These are phyloP conservation scores for Leptobrachium leishanense DNA, from an alignment of 2,113 vertebrate genomes.

Conservation along the genomic window DNA sequence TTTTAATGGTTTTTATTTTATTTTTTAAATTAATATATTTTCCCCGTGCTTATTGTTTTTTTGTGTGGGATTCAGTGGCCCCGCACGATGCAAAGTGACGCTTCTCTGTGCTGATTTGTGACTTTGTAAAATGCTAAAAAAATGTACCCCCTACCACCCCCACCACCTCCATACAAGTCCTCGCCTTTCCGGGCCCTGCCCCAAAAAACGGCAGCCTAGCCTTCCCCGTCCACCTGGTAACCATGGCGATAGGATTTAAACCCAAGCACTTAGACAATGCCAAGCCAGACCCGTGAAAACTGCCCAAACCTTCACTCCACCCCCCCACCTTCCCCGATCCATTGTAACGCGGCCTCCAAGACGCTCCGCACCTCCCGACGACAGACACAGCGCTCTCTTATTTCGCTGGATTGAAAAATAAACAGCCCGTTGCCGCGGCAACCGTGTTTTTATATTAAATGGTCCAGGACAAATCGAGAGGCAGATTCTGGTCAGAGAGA, in stretches of 20 bases:
- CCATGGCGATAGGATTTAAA: constrained; percentile 25
- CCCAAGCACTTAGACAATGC: constrained; percentile 30
- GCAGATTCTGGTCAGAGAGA: not conserved
- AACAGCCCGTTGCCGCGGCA: constrained; percentile 47
- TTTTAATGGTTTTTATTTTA: no score
- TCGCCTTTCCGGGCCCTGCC: no score
- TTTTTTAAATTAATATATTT: no score
- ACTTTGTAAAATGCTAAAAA: constrained; percentile 26
- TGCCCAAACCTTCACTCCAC: constrained; percentile 51
- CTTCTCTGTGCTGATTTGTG: not conserved
- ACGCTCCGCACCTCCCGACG: not conserved
- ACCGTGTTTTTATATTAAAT: not conserved
- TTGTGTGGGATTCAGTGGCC: constrained; percentile 11
- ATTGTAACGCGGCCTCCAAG: not conserved
- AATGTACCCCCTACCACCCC: not conserved
- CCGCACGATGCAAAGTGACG: constrained; percentile 1
- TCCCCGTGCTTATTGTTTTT: no score
- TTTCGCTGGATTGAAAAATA: constrained; percentile 36
- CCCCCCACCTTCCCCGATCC: constrained; percentile 37
- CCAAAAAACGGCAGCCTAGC: not conserved
- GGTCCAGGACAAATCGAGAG: not conserved
- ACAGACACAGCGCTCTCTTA: not conserved
- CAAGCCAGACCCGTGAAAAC: constrained; percentile 52
- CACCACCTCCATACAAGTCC: no score
- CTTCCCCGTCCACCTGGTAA: constrained; percentile 38